Evolutionary conservation across 2,113 vertebrate genomes (phyloP), one percentile per base, ranked within the genome.

Genomic region (Sitta europaea): DNA sequence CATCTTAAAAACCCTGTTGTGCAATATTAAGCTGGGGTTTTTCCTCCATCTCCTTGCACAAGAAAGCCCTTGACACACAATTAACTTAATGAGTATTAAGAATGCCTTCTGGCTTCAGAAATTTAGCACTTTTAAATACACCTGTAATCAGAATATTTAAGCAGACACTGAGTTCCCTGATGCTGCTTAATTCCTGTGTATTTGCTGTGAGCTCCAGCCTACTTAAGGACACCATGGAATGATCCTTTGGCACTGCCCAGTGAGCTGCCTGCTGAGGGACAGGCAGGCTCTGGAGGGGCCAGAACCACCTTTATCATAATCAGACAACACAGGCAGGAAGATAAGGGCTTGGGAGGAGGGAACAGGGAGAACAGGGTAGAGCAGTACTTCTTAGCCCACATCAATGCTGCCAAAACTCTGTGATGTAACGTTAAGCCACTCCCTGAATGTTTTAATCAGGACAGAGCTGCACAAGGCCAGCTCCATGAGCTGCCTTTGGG

Each of bases 321-420:
- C 40, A 17, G n/a, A 40, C 2, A 13, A 18, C 7, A 10, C 35
- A 61, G 47, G 18, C 65, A 70, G 42, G n/a, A 50, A 55, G 66
- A 42, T 5, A 51, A 82, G 43, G 47, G 38, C 18, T 57, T 31
- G 14, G 50, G 29, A 70, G 53, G 38, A 76, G 59, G 57, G 78
- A 86, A 59, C 78, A 90, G 57, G 71, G 63, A 79, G 50, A 92
- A 40, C 65, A 77, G 68, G 82, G 31, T 2, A 17, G 31, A 92
- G 81, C 5, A 0, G 43, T 9, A 16, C 14, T 1, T 2, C 78
- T 66, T 33, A 54, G 50, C 53, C 48, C 50, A 48, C 0, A 0
- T 42, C 54, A 0, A 1, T 16, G 61, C 67, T 90, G 62, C 74
- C 58, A 86, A 35, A 68, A 62, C 19, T 22, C 68, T 28, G 35